phyloP scores from a whole-genome alignment of 2,797 vertebrate genomes.

The Scleropages formosus region DNA sequence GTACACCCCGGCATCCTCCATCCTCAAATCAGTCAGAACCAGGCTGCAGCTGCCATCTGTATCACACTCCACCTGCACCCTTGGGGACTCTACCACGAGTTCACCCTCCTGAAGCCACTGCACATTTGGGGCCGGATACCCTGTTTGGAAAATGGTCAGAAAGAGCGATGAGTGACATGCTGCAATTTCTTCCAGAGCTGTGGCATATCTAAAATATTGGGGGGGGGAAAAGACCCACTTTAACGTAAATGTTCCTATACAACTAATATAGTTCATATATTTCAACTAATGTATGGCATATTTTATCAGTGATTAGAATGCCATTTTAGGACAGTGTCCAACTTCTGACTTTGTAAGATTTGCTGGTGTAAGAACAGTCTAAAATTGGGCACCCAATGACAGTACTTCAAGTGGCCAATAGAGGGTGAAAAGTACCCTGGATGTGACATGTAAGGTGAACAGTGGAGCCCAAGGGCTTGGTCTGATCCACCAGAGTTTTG shows the following conservation, averaged over 20 bases:
- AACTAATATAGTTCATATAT: too few relatives aligned
- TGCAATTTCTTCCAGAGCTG: background rate
- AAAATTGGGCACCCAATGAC: too few relatives aligned
- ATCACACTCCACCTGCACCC: constrained; percentile 66
- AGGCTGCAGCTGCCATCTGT: constrained; percentile 71
- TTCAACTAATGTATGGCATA: too few relatives aligned
- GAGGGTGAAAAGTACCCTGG: constrained; percentile 41
- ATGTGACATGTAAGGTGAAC: constrained; percentile 64
- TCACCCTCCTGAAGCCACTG: constrained; percentile 68
- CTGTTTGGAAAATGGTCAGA: constrained; percentile 45
- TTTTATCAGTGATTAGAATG: too few relatives aligned
- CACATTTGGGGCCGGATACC: constrained; percentile 77
- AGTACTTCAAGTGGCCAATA: constrained; percentile 10
- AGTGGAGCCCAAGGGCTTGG: constrained; percentile 51
- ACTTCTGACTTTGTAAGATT: too few relatives aligned
- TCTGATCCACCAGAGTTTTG: constrained; percentile 51
- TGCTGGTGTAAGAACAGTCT: too few relatives aligned
- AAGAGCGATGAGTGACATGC: background rate
- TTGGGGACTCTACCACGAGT: constrained; percentile 58
- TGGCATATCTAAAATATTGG: background rate
- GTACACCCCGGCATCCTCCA: constrained; percentile 58
- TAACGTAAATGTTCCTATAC: too few relatives aligned
- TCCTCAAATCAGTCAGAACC: constrained; percentile 50
- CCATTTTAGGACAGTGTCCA: too few relatives aligned
- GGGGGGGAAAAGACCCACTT: too few relatives aligned